phyloP scores from a whole-genome alignment of 2,113 vertebrate species.

The Tauraco erythrolophus region DNA sequence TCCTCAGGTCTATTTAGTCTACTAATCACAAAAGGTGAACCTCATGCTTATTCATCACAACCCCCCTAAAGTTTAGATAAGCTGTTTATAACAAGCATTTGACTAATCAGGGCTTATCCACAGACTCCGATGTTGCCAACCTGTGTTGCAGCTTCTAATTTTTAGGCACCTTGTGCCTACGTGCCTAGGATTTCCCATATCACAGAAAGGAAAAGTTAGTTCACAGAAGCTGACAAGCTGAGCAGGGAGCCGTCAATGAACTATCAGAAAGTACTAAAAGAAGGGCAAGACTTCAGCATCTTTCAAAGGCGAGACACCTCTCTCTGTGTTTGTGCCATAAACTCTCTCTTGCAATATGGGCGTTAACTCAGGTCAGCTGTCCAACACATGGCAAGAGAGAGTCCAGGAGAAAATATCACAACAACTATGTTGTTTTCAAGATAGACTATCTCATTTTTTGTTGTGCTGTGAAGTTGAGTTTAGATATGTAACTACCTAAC shows the following conservation, averaged over 20 bases:
- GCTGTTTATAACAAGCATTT: background rate
- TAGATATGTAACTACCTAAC: background rate
- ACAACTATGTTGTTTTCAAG: background rate
- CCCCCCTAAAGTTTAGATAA: background rate
- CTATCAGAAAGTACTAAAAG: background rate
- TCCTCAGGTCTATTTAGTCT: background rate
- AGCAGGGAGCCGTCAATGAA: background rate
- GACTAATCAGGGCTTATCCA: background rate
- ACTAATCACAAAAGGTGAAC: background rate
- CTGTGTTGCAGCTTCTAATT: background rate
- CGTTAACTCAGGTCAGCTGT: background rate
- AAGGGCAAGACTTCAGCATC: background rate
- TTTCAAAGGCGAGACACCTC: background rate
- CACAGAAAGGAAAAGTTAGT: background rate
- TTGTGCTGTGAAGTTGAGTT: background rate
- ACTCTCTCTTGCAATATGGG: background rate
- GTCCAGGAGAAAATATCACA: background rate
- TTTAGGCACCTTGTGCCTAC: background rate
- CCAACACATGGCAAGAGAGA: background rate
- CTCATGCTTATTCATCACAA: background rate
- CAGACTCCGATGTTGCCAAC: background rate
- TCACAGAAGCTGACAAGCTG: background rate
- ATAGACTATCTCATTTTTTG: background rate
- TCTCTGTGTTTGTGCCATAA: background rate
- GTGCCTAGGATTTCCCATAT: background rate